Evolutionary conservation across 2,888 invertebrate species (phyloP).

Genomic region (Megastigmus dorsalis): DNA sequence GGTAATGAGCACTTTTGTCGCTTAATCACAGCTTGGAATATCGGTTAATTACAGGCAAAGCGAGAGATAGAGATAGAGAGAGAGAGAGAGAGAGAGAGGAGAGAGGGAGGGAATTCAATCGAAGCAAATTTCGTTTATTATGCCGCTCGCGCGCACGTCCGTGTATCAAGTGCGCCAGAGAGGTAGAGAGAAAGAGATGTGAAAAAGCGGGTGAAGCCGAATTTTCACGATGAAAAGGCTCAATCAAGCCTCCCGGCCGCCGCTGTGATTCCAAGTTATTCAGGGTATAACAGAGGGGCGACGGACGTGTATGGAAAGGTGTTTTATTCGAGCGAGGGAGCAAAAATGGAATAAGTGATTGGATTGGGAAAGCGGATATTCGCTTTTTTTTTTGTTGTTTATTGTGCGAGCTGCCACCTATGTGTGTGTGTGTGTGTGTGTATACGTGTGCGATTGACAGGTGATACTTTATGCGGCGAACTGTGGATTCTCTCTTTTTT

Average conservation of each 20-base stretch:
- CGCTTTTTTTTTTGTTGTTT: background rate
- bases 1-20: slow-evolving; percentile 48
- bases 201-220: background rate
- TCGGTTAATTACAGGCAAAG: slow-evolving; percentile 27
- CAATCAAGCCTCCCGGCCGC: slow-evolving; percentile 35
- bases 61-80: no score
- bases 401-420: background rate
- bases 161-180: no score
- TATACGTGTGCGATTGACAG: background rate
- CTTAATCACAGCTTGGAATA: slow-evolving; percentile 20
- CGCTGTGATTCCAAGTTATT: no score
- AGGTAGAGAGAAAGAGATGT: background rate
- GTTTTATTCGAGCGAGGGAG: background rate
- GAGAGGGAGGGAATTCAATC: slow-evolving; percentile 1
- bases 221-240: slow-evolving; percentile 42
- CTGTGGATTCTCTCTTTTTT: no score
- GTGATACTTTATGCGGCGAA: background rate
- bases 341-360: slow-evolving; percentile 39
- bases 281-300: background rate
- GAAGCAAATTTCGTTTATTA: background rate
- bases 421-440: background rate
- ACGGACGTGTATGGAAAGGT: background rate
- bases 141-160: background rate
- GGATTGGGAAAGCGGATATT: slow-evolving; percentile 6
- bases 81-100: no score